Base-by-base conservation (phyloP, 1,140 invertebrate species). In the Drosophila jambulina region DNA sequence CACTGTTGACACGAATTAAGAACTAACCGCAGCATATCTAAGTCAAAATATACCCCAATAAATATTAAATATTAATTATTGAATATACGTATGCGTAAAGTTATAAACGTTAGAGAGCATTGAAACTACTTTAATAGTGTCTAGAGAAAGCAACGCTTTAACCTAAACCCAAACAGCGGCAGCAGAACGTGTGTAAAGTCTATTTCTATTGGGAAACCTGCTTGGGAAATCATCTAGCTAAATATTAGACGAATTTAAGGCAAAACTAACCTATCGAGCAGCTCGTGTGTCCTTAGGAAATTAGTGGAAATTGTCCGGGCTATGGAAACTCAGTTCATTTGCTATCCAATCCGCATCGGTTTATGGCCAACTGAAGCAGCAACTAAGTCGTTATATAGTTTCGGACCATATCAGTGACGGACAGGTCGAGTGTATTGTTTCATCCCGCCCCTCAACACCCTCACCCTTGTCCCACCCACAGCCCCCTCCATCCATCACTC, bases 201-300 rank as follows among this genome's bases (percentile, higher is more conserved):
- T 38, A 56, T 56, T 64, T 53, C 13, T 54, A 45, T 63, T 58
- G 46, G 65, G 46, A 72, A 64, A 70, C 65, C 81, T 45, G 81
- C 85, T 87, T 87, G 61, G 62, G 42, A 57, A 40, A 78, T 74
- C 68, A 78, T 84, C 54, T 87, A 88, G 80, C 77, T 80, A 84
- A 85, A 77, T 88, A 78, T 88, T 88, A 87, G 84, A 87, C 84
- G 84, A 87, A 87, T 88, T 87, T 87, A 87, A 78, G 67, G 59
- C 72, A 40, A 21, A 21, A 25, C 21, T 25, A 45, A 69, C 29
- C 42, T 43, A 53, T 64, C 23, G 43, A 56, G 36, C 34, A 63
- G 54, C 21, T 64, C 43, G 65, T 36, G 38, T 43, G 25, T 59
- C 64, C 34, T 40, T 42, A 68, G 63, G 6, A 54, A 56, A 68